These are phyloP conservation scores for Corythoichthys haematopterus DNA, from an alignment of 2,113 vertebrate species.

Conservation along the genomic window DNA sequence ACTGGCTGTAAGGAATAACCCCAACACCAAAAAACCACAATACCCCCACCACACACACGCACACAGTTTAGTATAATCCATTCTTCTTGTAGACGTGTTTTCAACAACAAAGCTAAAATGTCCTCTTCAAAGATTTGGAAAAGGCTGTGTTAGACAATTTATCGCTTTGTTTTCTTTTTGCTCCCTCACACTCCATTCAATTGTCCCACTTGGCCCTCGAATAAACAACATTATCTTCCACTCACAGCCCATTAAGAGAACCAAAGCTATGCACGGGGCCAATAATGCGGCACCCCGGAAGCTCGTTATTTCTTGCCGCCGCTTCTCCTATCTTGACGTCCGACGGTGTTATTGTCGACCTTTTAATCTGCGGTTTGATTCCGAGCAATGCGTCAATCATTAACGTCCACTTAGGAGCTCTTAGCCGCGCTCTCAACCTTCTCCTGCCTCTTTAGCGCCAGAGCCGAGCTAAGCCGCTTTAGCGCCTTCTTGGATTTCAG, in stretches of 20 bases:
- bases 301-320: neutral
- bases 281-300: slow-evolving; percentile 1
- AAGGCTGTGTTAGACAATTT: neutral
- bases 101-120: neutral
- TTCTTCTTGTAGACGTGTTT: too few relatives aligned
- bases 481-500: neutral
- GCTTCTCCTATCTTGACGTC: neutral
- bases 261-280: neutral
- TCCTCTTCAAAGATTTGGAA: neutral
- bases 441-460: neutral
- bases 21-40: too few relatives aligned
- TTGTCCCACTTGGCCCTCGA: neutral
- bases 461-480: neutral
- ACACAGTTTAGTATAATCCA: neutral
- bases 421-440: neutral
- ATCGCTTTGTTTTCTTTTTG: neutral
- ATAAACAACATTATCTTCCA: neutral
- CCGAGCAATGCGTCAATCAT: neutral
- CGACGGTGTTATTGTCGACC: neutral
- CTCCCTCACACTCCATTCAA: neutral
- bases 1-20: too few relatives aligned
- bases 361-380: slow-evolving; percentile 6
- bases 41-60: too few relatives aligned
- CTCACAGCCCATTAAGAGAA: neutral
- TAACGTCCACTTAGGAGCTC: slow-evolving; percentile 3